Evolutionary conservation across 2,888 invertebrate species (phyloP).

Genomic region (Lepetodrilus schrolli): DNA sequence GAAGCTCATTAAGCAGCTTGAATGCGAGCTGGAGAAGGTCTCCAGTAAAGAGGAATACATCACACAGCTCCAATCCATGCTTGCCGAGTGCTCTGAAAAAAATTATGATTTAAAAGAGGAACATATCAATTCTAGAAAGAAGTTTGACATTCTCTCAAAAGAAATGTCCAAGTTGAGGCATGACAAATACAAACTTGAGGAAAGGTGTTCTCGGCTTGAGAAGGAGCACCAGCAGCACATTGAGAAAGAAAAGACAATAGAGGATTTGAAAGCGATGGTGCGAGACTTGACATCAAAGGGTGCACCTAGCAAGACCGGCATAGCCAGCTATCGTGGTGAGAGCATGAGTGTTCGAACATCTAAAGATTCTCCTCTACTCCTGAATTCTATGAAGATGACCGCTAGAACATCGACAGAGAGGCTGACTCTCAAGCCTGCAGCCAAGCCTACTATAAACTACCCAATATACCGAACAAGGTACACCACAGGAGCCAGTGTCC

Average conservation of each 20-base stretch:
- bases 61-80: constrained; percentile 37
- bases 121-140: constrained; percentile 41
- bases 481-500: not conserved
- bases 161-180: constrained; percentile 33
- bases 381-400: not conserved
- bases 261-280: constrained; percentile 49
- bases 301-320: not conserved
- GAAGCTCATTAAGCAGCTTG: not conserved
- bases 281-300: constrained; percentile 37
- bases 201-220: constrained; percentile 41
- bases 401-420: not conserved
- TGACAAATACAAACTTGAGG: constrained; percentile 38
- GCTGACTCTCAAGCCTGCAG: not conserved
- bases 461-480: not conserved
- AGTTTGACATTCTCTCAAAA: constrained; percentile 29
- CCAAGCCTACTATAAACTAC: not conserved
- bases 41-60: not conserved
- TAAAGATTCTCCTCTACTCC: no score
- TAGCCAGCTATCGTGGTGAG: no score
- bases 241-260: constrained; percentile 55
- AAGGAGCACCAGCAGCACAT: constrained; percentile 45
- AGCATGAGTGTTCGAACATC: no score
- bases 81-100: constrained; percentile 55
- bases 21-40: constrained; percentile 32
- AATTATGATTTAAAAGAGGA: constrained; percentile 54